Conservation (phyloP, 1,140 invertebrate genomes). For the Neodiprion fabricii region DNA sequence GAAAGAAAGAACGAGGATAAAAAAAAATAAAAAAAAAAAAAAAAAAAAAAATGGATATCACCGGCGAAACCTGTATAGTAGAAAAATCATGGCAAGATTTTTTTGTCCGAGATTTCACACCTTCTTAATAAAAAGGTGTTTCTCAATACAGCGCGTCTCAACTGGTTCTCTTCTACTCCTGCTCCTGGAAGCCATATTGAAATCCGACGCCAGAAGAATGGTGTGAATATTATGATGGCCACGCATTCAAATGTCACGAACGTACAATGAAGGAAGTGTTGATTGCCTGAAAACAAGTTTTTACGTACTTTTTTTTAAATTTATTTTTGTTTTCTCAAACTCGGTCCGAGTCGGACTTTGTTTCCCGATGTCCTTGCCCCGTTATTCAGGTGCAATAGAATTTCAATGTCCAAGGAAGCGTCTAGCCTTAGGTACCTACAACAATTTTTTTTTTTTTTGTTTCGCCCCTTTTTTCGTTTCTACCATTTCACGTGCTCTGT, state of each 20-base stretch:
- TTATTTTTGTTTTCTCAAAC: constrained; percentile 4
- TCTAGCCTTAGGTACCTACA: too few relatives aligned
- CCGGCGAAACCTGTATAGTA: not conserved
- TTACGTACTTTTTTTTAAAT: constrained; percentile 36
- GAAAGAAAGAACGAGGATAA: not conserved
- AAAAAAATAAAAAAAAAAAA: not conserved
- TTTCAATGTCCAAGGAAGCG: not conserved
- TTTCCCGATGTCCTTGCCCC: constrained; percentile 20
- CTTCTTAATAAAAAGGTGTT: not conserved
- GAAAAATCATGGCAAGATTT: not conserved
- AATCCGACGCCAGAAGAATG: constrained; percentile 48
- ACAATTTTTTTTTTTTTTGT: too few relatives aligned
- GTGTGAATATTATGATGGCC: constrained; percentile 59
- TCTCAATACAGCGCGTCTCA: not conserved
- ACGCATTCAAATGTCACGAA: constrained; percentile 47
- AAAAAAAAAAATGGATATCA: not conserved
- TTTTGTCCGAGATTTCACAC: not conserved
- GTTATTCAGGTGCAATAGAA: constrained; percentile 3
- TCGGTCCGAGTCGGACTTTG: constrained; percentile 29
- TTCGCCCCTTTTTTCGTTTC: too few relatives aligned
- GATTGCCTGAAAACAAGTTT: constrained; percentile 56
- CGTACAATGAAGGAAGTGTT: constrained; percentile 55
- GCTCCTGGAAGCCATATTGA: constrained; percentile 40
- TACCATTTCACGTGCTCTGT: too few relatives aligned
- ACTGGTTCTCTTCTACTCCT: not conserved